phyloP scores from a whole-genome alignment of 2,797 vertebrate genomes.

The Chelidonichthys spinosus region DNA sequence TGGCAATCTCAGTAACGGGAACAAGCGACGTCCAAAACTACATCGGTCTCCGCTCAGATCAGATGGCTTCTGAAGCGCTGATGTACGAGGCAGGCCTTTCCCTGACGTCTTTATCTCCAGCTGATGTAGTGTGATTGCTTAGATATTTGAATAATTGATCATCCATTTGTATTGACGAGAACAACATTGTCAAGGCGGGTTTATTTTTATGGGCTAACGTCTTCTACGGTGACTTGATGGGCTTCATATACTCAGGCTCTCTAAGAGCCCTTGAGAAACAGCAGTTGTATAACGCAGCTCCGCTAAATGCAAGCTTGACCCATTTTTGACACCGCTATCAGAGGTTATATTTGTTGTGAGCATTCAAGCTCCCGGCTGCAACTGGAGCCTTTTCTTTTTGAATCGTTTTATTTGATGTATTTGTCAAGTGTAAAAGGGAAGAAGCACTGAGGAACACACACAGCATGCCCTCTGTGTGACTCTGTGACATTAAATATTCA shows the following conservation, averaged over 20 bases:
- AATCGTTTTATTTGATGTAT: background rate
- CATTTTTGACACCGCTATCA: slow-evolving; percentile 2
- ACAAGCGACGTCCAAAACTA: background rate
- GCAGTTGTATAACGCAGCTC: slow-evolving; percentile 2
- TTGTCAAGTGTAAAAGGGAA: slow-evolving; percentile 4
- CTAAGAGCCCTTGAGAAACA: slow-evolving; percentile 3
- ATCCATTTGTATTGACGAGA: slow-evolving; percentile 13
- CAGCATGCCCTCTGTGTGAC: background rate
- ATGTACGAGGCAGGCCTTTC: slow-evolving; percentile 6
- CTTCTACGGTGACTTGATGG: slow-evolving; percentile 12
- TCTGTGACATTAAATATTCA: too few relatives aligned
- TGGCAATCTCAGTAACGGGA: background rate
- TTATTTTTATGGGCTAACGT: slow-evolving; percentile 15
- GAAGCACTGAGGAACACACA: background rate
- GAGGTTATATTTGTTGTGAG: background rate
- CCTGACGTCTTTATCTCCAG: slow-evolving; percentile 38
- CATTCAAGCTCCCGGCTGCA: background rate
- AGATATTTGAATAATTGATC: slow-evolving; percentile 48
- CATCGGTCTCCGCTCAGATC: background rate
- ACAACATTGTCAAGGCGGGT: slow-evolving; percentile 26
- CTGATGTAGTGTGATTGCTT: slow-evolving; percentile 38
- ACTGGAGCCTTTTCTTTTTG: background rate
- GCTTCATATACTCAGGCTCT: background rate
- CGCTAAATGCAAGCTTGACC: slow-evolving; percentile 2
- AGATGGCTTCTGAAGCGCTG: slow-evolving; percentile 14